phyloP scores from a whole-genome alignment of 2,888 invertebrate genomes.

The Altica lythri region DNA sequence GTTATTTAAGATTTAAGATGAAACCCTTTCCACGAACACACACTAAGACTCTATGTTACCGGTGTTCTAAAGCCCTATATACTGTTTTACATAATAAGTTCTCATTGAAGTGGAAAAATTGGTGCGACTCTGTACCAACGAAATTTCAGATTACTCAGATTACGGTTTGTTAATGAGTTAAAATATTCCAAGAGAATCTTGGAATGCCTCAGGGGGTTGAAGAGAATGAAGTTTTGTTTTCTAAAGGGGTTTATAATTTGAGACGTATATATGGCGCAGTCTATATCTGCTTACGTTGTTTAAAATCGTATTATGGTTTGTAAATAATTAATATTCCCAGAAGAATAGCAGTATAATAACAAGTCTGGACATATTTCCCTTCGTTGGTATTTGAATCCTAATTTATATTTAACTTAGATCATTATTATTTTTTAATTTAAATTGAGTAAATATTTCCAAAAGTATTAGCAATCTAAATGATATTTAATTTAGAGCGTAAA shows the following conservation, averaged over 20 bases:
- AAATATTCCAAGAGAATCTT: slow-evolving; percentile 8
- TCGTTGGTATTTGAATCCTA: too few species aligned
- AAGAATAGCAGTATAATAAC: too few species aligned
- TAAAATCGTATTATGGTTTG: slow-evolving; percentile 1
- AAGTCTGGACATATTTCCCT: too few species aligned
- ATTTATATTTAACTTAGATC: too few species aligned
- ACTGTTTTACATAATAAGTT: slow-evolving; percentile 9
- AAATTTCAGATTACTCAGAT: slow-evolving; percentile 7
- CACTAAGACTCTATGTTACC: neutral
- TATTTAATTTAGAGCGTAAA: too few species aligned
- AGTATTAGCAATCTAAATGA: too few species aligned
- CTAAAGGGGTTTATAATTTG: neutral
- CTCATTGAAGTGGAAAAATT: slow-evolving; percentile 10
- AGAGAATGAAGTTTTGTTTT: slow-evolving; percentile 4
- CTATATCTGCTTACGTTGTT: neutral
- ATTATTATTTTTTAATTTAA: too few species aligned
- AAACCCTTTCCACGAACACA: neutral
- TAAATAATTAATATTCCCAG: neutral
- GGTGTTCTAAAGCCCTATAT: neutral
- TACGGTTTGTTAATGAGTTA: slow-evolving; percentile 15
- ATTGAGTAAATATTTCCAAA: too few species aligned
- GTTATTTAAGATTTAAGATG: too few species aligned
- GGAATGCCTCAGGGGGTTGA: slow-evolving; percentile 8
- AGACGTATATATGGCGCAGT: neutral
- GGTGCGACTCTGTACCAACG: neutral